Conservation (phyloP, 1,140 invertebrate species). For the Bombus vancouverensis region DNA sequence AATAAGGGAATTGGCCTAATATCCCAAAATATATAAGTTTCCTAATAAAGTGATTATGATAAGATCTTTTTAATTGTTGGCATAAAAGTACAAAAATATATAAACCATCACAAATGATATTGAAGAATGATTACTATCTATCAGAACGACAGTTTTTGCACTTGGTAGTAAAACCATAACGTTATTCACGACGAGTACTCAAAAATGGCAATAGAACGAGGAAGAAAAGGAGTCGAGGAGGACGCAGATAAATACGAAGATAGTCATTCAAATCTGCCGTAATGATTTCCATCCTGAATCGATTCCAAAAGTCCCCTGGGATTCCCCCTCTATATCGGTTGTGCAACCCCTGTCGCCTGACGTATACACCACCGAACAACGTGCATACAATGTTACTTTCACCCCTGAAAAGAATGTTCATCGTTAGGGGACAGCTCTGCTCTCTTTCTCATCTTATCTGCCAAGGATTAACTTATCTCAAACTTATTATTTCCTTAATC, state of each 20-base stretch:
- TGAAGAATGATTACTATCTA: too few species aligned
- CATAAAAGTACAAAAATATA: too few species aligned
- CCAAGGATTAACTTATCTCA: conserved; percentile 81
- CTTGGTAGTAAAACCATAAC: conserved; percentile 52
- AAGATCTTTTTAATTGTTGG: too few species aligned
- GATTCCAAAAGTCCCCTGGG: conserved; percentile 81
- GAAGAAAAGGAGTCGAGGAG: conserved; percentile 55
- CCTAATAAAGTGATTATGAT: too few species aligned
- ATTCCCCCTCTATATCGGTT: conserved; percentile 71
- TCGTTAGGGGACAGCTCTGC: conserved; percentile 63
- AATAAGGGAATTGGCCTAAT: too few species aligned
- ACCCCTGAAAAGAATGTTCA: conserved; percentile 68
- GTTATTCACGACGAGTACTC: conserved; percentile 47
- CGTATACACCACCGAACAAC: conserved; percentile 73
- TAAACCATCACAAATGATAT: too few species aligned
- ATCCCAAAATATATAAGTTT: too few species aligned
- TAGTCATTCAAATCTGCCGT: conserved; percentile 82
- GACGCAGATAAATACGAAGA: conserved; percentile 80
- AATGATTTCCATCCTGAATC: conserved; percentile 83
- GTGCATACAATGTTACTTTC: conserved; percentile 72
- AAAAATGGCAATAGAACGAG: conserved; percentile 42
- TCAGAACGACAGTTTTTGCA: neutral
- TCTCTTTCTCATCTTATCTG: conserved; percentile 78
- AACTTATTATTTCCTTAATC: conserved; percentile 83
- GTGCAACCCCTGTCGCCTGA: conserved; percentile 56